These are phyloP conservation scores for Phaethornis superciliosus DNA, from an alignment of 2,113 vertebrate genomes.

Conservation along the genomic window DNA sequence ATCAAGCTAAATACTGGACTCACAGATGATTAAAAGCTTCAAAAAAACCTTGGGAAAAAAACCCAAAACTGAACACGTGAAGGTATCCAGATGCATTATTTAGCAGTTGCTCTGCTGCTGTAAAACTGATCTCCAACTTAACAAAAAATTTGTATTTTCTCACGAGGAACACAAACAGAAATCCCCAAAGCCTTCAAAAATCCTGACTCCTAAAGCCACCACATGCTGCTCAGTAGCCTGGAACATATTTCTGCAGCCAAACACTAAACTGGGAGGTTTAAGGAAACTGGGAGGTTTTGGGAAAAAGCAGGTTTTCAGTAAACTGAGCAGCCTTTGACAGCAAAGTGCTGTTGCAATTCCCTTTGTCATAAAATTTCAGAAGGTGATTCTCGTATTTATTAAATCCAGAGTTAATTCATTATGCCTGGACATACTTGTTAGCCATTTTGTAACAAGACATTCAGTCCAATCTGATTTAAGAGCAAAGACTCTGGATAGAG, in stretches of 20 bases:
- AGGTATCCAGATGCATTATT: slow-evolving; percentile 1
- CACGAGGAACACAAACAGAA: not conserved
- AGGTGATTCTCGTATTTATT: not conserved
- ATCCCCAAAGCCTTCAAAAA: not conserved
- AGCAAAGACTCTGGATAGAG: not conserved
- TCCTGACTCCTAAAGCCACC: not conserved
- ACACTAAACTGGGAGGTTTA: fast-evolving
- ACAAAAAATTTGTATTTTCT: not conserved
- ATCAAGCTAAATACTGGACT: not conserved
- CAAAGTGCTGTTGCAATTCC: not conserved
- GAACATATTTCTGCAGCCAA: not conserved
- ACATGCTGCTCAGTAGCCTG: not conserved
- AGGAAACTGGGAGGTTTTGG: too few species aligned
- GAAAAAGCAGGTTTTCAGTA: not conserved
- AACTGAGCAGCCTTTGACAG: not conserved
- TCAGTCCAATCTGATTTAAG: not conserved
- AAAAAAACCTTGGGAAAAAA: not conserved
- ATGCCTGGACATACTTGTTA: not conserved
- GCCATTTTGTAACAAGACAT: not conserved
- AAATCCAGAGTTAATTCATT: not conserved
- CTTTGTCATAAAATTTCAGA: not conserved
- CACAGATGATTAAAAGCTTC: not conserved
- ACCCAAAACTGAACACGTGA: not conserved
- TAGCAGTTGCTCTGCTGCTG: slow-evolving; percentile 8
- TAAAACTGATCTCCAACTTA: not conserved